phyloP scores from a whole-genome alignment of 1,140 invertebrate species.

The Drosophila melanica region DNA sequence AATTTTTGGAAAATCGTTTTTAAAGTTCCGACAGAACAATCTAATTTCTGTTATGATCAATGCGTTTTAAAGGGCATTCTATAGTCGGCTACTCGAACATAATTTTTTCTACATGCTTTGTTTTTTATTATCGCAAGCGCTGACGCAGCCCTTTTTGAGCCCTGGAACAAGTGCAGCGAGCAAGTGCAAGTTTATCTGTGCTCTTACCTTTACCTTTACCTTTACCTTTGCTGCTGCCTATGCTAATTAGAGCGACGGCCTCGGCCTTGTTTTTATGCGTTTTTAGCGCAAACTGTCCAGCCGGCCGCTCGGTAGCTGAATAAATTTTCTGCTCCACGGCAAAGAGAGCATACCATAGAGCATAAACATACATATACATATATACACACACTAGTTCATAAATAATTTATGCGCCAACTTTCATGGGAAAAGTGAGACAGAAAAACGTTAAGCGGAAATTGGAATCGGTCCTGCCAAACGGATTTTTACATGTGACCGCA shows the following conservation, averaged over 20 bases:
- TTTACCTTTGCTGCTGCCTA: conserved; percentile 48
- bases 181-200: conserved; percentile 57
- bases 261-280: conserved; percentile 80
- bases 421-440: conserved; percentile 69
- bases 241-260: conserved; percentile 79
- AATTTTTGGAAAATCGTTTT: no score
- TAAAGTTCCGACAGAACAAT: no score
- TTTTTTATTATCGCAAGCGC: conserved; percentile 26
- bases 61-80: conserved; percentile 2
- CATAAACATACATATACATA: background rate
- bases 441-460: conserved; percentile 79
- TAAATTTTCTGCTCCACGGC: conserved; percentile 76
- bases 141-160: conserved; percentile 33
- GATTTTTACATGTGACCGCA: conserved; percentile 59
- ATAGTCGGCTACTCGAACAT: background rate
- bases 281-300: conserved; percentile 70
- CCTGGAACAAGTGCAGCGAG: conserved; percentile 60
- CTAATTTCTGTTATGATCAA: no score
- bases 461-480: conserved; percentile 60
- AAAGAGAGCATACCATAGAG: conserved; percentile 41
- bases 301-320: conserved; percentile 45
- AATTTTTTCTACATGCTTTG: background rate
- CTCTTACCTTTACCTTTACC: conserved; percentile 23
- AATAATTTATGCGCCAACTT: conserved; percentile 75
- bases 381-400: background rate